Conservation (phyloP, 2,797 vertebrate genomes). For the Ataeniobius toweri region DNA sequence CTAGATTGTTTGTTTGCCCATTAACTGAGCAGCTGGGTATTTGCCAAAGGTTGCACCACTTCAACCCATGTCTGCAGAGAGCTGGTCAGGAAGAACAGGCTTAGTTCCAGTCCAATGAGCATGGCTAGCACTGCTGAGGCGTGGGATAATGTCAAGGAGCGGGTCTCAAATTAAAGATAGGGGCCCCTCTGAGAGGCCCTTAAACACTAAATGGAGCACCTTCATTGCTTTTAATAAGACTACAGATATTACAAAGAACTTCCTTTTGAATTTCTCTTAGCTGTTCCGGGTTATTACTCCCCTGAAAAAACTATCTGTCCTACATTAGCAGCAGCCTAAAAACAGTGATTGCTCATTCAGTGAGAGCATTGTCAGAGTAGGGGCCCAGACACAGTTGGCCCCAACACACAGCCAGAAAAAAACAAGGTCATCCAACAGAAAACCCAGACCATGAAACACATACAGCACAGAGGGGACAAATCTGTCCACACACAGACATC, state of each 20-base stretch:
- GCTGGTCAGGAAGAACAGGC: slow-evolving; percentile 19
- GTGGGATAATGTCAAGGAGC: slow-evolving; percentile 17
- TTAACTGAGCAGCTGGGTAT: slow-evolving; percentile 58
- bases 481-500: background rate
- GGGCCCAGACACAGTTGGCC: background rate
- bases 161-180: slow-evolving; percentile 16
- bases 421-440: background rate
- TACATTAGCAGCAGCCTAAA: background rate
- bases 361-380: slow-evolving; percentile 9
- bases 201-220: background rate
- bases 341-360: slow-evolving; percentile 1
- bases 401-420: background rate
- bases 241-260: background rate
- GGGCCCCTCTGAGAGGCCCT: background rate
- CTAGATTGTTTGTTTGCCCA: slow-evolving; percentile 68
- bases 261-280: background rate
- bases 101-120: slow-evolving; percentile 59
- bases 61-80: slow-evolving; percentile 40
- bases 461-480: background rate
- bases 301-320: background rate
- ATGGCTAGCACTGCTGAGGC: slow-evolving; percentile 27
- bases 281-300: background rate
- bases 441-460: background rate
- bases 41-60: slow-evolving; percentile 64
- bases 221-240: background rate